phyloP scores from a whole-genome alignment of 2,113 vertebrate genomes.

The Corythornis madagascariensis region DNA sequence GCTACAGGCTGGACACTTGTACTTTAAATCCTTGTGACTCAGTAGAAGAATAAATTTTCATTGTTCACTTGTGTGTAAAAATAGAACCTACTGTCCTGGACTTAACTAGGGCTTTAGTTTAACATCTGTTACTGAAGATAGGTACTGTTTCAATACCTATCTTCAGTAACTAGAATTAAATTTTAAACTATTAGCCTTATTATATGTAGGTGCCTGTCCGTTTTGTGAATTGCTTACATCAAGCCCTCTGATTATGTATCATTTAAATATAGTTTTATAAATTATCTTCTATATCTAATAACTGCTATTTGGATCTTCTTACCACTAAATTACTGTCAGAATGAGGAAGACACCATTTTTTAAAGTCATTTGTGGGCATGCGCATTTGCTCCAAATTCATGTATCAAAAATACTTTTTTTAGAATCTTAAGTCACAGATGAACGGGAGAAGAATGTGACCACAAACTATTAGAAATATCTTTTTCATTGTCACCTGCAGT shows the following conservation, averaged over 20 bases:
- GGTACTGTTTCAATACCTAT: neutral
- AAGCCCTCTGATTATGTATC: neutral
- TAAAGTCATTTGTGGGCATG: neutral
- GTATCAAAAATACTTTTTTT: neutral
- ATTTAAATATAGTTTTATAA: neutral
- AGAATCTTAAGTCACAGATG: neutral
- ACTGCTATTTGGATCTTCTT: neutral
- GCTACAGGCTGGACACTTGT: neutral
- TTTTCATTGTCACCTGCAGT: conserved; percentile 34
- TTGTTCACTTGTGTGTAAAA: neutral
- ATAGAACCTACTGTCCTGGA: neutral
- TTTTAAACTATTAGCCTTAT: neutral
- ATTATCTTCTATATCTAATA: neutral
- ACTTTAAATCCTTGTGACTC: neutral
- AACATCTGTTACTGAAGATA: neutral
- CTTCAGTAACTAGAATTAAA: neutral
- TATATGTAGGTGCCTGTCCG: neutral
- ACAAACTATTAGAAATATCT: neutral
- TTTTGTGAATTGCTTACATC: neutral
- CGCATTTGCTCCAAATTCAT: neutral
- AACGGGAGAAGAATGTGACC: neutral
- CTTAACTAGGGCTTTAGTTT: neutral
- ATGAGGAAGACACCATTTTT: neutral
- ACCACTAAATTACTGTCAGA: neutral
- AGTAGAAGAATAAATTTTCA: neutral